Evolutionary conservation across 2,113 vertebrate species (phyloP), one percentile per base, ranked within the genome.

Genomic region (Mystacornis crossleyi): DNA sequence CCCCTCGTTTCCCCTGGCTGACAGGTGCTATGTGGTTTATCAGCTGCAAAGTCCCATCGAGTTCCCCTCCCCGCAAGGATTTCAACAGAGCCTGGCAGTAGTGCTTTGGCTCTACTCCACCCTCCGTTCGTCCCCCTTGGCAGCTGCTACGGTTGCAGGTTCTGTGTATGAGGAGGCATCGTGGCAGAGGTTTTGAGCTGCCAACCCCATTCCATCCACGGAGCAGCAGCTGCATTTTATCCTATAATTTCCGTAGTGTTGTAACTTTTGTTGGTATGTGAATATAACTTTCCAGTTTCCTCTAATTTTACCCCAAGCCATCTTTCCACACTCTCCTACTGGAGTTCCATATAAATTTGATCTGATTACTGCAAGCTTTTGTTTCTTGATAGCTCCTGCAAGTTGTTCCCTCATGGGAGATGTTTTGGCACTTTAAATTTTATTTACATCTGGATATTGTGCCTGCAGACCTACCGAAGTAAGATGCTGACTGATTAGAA

Each of bases 391-490:
- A 38, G 51, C 31, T 93, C 20, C 69, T 92, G 62, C 48, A 85
- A 75, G 77, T 62, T 16, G 14, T 75, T 90, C 34, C 51, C 85
- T 95, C 65, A 47, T 1, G 4, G 38, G 64, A 85, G 53, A 51
- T 73, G 28, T 85, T 81, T 73, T 82, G 66, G 77, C 17, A 53
- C 34, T 77, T 91, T 73, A 75, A 80, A 87, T 66, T 84, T 89
- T 91, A 86, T 95, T 95, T 93, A 77, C 69, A 80, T 81, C 78
- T 93, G 83, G 74, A 55, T 87, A 48, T 73, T 7, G 7, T 82
- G 62, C 62, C 43, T 70, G 42, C 62, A 82, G 73, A 85, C 33
- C 79, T 95, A 69, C 18, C 34, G 54, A 86, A 95, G 60, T 26
- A 78, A 89, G 86, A 75, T 38, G 31, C 77, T 91, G 69, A 60